phyloP scores from a whole-genome alignment of 2,113 vertebrate genomes.

The Rissa tridactyla region DNA sequence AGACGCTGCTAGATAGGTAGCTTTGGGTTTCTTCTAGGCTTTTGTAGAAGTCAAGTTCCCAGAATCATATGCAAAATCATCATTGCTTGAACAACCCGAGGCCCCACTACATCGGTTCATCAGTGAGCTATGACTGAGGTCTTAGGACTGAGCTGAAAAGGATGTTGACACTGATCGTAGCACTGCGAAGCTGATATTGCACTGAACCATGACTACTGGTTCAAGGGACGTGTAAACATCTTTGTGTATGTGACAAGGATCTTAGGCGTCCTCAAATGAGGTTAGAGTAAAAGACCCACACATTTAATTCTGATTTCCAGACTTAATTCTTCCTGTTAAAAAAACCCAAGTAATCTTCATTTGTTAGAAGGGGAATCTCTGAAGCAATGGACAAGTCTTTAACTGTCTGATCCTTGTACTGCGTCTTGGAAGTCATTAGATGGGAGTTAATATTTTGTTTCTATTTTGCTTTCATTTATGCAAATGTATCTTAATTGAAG shows the following conservation, averaged over 20 bases:
- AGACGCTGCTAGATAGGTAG: background rate
- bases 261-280: background rate
- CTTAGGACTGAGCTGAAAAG: background rate
- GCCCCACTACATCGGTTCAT: fast-evolving
- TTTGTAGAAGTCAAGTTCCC: background rate
- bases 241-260: background rate
- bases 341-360: background rate
- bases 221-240: background rate
- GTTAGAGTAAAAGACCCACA: background rate
- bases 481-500: background rate
- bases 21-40: background rate
- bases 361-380: background rate
- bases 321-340: background rate
- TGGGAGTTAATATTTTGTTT: background rate
- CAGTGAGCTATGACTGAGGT: background rate
- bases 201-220: background rate
- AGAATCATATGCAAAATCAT: too few species aligned
- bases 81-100: background rate
- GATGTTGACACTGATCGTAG: background rate
- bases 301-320: background rate
- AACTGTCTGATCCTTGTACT: background rate
- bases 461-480: background rate
- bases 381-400: background rate
- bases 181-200: background rate
- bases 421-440: background rate